Percentiles rank a stretch among this genome's conserved stretches.
phyloP scores from a whole-genome alignment of 2,797 vertebrate species.

The Lycodopsis pacificus region DNA sequence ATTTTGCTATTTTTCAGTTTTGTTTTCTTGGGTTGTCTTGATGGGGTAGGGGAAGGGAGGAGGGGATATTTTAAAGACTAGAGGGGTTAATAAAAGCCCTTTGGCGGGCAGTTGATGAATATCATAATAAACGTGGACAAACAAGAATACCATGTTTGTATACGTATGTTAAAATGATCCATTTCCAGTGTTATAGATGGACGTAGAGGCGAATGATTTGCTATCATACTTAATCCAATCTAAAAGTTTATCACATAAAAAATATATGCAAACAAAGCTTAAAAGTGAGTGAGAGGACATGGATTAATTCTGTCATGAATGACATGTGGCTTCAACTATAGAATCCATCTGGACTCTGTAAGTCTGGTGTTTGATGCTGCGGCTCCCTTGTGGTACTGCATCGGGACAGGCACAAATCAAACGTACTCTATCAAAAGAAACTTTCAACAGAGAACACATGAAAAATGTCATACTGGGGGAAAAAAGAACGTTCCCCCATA shows the following conservation, averaged over 20 bases:
- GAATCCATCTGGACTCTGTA: conserved; percentile 63
- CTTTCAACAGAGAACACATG: conserved; percentile 38
- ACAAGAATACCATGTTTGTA: neutral
- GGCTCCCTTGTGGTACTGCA: conserved; percentile 23
- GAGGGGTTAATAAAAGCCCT: neutral
- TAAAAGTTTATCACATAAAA: no score
- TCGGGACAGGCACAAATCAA: conserved; percentile 49
- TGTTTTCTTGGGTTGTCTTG: neutral
- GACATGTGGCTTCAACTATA: conserved; percentile 54
- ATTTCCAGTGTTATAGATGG: neutral
- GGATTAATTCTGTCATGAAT: conserved; percentile 35
- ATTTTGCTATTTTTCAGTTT: neutral
- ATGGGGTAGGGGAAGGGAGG: neutral
- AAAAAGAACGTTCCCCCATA: conserved; percentile 4
- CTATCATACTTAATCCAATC: neutral
- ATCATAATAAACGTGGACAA: neutral
- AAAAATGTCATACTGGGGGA: conserved; percentile 30
- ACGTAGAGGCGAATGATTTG: neutral
- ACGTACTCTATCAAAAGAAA: conserved; percentile 43
- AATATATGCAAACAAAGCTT: neutral
- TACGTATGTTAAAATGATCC: neutral
- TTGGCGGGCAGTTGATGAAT: neutral
- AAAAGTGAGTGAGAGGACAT: conserved; percentile 15
- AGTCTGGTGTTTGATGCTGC: conserved; percentile 54
- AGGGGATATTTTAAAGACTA: neutral